Evolutionary conservation across 2,888 invertebrate genomes (phyloP), one percentile per base, ranked within the genome.

Genomic region (Drosophila pseudotalamancana): DNA sequence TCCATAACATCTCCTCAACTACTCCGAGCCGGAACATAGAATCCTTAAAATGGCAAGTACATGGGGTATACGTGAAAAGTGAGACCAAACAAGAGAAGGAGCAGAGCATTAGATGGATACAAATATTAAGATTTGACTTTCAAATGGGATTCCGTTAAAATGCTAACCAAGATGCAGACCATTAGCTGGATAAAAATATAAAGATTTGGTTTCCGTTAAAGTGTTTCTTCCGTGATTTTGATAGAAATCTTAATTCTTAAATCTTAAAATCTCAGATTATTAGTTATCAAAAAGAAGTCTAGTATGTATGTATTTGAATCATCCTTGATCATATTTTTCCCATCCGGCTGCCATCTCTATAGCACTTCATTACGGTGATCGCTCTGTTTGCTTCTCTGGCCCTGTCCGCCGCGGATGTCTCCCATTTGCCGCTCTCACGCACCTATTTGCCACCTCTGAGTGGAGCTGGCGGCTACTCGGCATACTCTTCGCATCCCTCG

Each of bases 391-490:
- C 72, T 48, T 57, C 82, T 9, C 37, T 89, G 66, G 74, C 77
- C 1, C 21, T 81, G 31, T 68, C 79, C 23, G 64, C 59, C 9
- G 90, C 76, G 2, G 90, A 90, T 59, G 89, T 90, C 11, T 81
- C 89, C 4, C 89, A 89, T 50, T 56, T 89, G 49, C 57, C 77
- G 21, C 71, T 89, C 14, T 69, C 85, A 25, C 68, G 76, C 23
- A 65, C 50, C 40, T 89, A 89, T 40, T 67, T 89, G 71, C 89
- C 89, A 11, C 87, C 89, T 0, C 43, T 76, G 42, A 76, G 69
- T 12, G 76, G 83, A 1, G 57, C 62, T 0, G 19, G 53, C 32
- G 53, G 66, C 39, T 70, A 67, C 60, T 37, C 76, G n/a, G 6
- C 64, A 12, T 64, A 64, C 37, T 34, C 70, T 2, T 46, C 73